Evolutionary conservation across 2,888 invertebrate genomes (phyloP), one percentile per base, ranked within the genome.

Genomic region (Nephrotoma flavescens): DNA sequence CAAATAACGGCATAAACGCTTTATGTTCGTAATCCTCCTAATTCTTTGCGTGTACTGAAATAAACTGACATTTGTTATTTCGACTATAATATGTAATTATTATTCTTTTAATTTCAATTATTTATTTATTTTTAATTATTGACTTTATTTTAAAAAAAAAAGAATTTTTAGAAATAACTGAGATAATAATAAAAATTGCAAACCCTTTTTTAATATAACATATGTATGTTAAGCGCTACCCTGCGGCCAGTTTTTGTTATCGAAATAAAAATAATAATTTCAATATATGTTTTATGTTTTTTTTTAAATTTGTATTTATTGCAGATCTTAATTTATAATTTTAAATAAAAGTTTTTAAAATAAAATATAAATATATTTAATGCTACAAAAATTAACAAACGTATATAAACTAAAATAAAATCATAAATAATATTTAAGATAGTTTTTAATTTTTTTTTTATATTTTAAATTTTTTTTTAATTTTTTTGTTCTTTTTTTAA

Each of bases 1-100:
- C 71, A 71, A 71, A 71, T 71, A 71, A 19, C 71, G 31, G 5
- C 71, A 31, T 31, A 71, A 71, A 71, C 71, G 31, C 31, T 71
- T 31, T 31, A 71, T 31, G 71, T 71, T 71, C 71, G 31, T 1
- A 31, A 12, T 71, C 71, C 71, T 7, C 11, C 19, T 31, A 31
- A 71, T 71, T 71, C 71, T 71, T 31, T 71, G 71, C 31, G 71
- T 31, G 71, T 11, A 71, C 31, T 85, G 42, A 85, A 85, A 85
- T 85, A 85, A 85, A 85, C 85, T 85, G 85, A 85, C 85, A 85
- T 85, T 85, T 85, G 85, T 85, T 42, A 44, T 85, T 44, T 85
- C 19, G 44, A 11, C 44, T 85, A 44, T 85, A 44, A 44, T 44
- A 11, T 19, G 11, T 85, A 45, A 85, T 44, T 85, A 85, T 85